phyloP scores from a whole-genome alignment of 2,888 invertebrate genomes.

The Sphaerophoria taeniata region DNA sequence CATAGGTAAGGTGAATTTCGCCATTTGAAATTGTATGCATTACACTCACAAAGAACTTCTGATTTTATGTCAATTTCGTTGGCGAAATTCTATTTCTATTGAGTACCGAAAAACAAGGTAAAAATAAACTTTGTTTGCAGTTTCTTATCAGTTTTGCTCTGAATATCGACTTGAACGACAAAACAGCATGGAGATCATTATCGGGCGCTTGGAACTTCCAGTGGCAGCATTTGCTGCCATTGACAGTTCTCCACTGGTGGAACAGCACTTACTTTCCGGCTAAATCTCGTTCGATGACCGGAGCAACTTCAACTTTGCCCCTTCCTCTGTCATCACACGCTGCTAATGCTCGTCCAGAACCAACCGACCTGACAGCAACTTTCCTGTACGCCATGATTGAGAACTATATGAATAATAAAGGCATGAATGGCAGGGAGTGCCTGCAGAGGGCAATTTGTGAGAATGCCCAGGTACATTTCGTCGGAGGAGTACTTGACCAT shows the following conservation, averaged over 20 bases:
- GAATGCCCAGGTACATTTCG: constrained; percentile 60
- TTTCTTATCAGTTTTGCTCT: constrained; percentile 36
- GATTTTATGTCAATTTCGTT: not conserved
- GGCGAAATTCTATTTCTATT: not conserved
- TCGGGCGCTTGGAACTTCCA: constrained; percentile 46
- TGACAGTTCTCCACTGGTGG: constrained; percentile 35
- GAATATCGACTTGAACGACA: constrained; percentile 32
- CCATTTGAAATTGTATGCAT: not conserved
- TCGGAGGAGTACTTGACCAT: constrained; percentile 54
- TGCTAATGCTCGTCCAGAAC: not conserved
- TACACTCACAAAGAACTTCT: too few relatives aligned
- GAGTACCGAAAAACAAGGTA: not conserved
- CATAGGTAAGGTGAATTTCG: constrained; percentile 2
- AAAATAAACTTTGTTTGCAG: constrained; percentile 8
- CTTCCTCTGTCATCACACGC: not conserved
- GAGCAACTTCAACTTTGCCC: not conserved
- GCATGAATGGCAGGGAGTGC: constrained; percentile 56
- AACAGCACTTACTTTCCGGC: constrained; percentile 46
- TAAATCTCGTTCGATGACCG: constrained; percentile 34
- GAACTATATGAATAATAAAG: constrained; percentile 52
- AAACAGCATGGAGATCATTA: constrained; percentile 46
- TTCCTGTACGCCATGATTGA: constrained; percentile 54
- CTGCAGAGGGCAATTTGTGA: constrained; percentile 61
- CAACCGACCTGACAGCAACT: constrained; percentile 42
- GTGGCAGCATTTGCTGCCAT: constrained; percentile 45